These are phyloP conservation scores for Drosophila pruinosa DNA, from an alignment of 1,140 invertebrate species.

Conservation along the genomic window DNA sequence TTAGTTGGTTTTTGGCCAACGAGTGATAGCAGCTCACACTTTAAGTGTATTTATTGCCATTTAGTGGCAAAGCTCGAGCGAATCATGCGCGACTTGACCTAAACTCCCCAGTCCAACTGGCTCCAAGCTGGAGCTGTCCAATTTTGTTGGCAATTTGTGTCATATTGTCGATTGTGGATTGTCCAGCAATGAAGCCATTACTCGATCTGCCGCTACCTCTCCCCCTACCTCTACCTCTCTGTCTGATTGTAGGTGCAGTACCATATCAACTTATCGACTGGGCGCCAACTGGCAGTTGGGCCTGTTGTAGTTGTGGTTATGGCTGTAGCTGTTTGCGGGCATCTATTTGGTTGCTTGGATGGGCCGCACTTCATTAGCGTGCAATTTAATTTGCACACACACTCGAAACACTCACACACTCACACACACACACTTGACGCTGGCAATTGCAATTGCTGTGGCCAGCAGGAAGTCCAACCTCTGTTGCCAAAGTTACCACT, in stretches of 20 bases:
- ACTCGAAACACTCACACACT: conserved; percentile 36
- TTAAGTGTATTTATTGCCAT: conserved; percentile 59
- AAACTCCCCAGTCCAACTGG: background rate
- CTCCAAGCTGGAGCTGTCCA: conserved; percentile 24
- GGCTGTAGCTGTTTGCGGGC: background rate
- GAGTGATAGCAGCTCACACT: conserved; percentile 55
- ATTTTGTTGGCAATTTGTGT: conserved; percentile 68
- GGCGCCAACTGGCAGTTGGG: background rate
- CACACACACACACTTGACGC: background rate
- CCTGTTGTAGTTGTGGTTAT: too few relatives aligned
- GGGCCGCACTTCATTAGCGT: conserved; percentile 71
- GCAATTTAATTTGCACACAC: conserved; percentile 80
- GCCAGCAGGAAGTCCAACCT: conserved; percentile 47
- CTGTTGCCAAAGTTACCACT: conserved; percentile 20
- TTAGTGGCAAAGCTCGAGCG: conserved; percentile 37
- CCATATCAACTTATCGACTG: conserved; percentile 19
- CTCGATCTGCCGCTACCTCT: background rate
- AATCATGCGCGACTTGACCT: conserved; percentile 51
- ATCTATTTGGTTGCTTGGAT: conserved; percentile 7
- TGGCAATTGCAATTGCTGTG: conserved; percentile 8
- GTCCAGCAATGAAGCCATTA: conserved; percentile 63
- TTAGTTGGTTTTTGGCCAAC: background rate
- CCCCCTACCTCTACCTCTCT: background rate
- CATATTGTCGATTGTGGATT: conserved; percentile 53
- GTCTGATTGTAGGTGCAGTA: conserved; percentile 11